Evolutionary conservation across 37 sponge, comb jelly and placozoan genomes (phyloP), one percentile per base, ranked within the genome.

Genomic region (Tethya wilhelma): DNA sequence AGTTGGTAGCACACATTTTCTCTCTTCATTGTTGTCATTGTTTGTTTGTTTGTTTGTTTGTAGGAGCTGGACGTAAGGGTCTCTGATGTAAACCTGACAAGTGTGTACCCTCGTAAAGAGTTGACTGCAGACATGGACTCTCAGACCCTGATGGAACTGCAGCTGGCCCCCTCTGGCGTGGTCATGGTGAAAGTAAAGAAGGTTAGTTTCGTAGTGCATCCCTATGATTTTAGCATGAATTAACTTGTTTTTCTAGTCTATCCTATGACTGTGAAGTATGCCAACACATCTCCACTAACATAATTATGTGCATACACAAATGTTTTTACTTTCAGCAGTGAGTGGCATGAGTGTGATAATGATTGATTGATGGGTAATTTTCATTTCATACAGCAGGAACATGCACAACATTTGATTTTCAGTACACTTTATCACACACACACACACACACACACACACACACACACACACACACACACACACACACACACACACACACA

Each of bases 161-260:
- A 73, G 2, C 75, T 91, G 67, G 64, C 46, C 40, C 87, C 92
- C 30, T 81, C 86, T 20, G 78, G 72, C 25, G 87, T 86, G 29
- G 45, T 91, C 3, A 31, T 91, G 8, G 87, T 83, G 23, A 74
- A 38, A 71, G 43, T 80, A 0, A 73, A 79, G 31, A 73, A 49
- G 40, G 80, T 89, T 32, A 66, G 26, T n/a, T n/a, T n/a, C n/a
- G n/a, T 63, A 11, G 11, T 9, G 11, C 30, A n/a, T 9, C 22
- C 65, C 65, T n/a, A 26, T 25, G 11, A 14, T 14, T 63, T 17
- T 17, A 20, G 17, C 17, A 12, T 53, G 12, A 20, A 12, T 17
- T 53, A 12, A 20, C 56, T 53, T 17, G 17, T 53, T 17, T 53
- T n/a, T n/a, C n/a, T n/a, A n/a, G n/a, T n/a, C n/a, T n/a, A n/a